These are phyloP conservation scores for Chelonia mydas DNA, from an alignment of 2,797 vertebrate genomes.

Conservation along the genomic window DNA sequence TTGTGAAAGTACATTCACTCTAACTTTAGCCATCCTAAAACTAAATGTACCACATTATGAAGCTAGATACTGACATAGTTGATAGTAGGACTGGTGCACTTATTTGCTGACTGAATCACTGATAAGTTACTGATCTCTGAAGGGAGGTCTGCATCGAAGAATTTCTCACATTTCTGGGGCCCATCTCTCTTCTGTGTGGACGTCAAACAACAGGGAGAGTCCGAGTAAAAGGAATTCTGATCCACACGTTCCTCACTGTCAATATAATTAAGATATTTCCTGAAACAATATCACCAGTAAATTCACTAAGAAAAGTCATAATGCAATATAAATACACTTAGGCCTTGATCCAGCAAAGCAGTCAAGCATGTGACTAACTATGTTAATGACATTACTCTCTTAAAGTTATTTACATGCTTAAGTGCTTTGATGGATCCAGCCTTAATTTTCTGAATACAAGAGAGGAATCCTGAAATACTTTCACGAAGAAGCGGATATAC, in stretches of 20 bases:
- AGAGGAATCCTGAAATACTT: constrained; percentile 27
- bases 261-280: constrained; percentile 19
- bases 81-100: neutral
- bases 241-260: constrained; percentile 73
- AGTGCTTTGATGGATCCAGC: neutral
- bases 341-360: neutral
- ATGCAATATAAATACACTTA: neutral
- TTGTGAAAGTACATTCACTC: neutral
- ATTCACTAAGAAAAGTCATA: neutral
- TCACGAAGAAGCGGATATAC: neutral
- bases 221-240: constrained; percentile 57
- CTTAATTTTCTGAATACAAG: neutral
- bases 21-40: neutral
- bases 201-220: constrained; percentile 44
- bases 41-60: neutral
- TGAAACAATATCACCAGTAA: neutral
- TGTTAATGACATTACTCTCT: neutral
- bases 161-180: constrained; percentile 7
- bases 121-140: constrained; percentile 42
- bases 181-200: constrained; percentile 44
- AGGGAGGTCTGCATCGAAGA: neutral
- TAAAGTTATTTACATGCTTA: neutral
- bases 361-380: neutral
- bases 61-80: constrained; percentile 68
- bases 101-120: constrained; percentile 20